Evolutionary conservation across 2,113 vertebrate species (phyloP).

Genomic region (Lichenostomus cassidix): DNA sequence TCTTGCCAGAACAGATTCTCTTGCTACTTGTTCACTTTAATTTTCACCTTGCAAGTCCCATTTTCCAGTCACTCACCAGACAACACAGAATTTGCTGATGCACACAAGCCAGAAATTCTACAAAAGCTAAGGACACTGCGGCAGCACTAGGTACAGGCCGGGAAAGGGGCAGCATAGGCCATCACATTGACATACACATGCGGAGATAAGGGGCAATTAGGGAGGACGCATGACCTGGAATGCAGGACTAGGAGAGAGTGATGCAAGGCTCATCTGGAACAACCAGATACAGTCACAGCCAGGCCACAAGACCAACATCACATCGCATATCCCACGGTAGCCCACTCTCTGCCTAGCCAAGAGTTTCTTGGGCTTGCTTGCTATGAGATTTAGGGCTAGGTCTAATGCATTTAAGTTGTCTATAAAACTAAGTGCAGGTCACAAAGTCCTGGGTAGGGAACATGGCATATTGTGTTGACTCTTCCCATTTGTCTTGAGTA

Average conservation of each 20-base stretch:
- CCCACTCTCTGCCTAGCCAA: constrained; percentile 62
- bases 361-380: neutral
- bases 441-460: neutral
- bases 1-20: neutral
- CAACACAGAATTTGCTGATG: constrained; percentile 10
- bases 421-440: neutral
- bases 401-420: neutral
- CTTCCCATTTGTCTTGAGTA: neutral
- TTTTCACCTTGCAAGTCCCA: neutral
- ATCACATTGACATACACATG: constrained; percentile 43
- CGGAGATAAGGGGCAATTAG: neutral
- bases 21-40: neutral
- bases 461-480: neutral
- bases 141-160: constrained; percentile 12
- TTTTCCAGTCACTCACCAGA: neutral
- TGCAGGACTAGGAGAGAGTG: constrained; percentile 34
- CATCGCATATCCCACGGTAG: constrained; percentile 41
- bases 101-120: constrained; percentile 9
- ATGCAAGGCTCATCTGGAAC: constrained; percentile 48
- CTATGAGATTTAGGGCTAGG: neutral
- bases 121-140: neutral
- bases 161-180: neutral
- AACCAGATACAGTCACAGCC: constrained; percentile 53
- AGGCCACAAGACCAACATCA: constrained; percentile 53
- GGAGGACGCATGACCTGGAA: neutral